Base-by-base conservation (phyloP, 2,888 invertebrate genomes). In the Stegophylla sp. region DNA sequence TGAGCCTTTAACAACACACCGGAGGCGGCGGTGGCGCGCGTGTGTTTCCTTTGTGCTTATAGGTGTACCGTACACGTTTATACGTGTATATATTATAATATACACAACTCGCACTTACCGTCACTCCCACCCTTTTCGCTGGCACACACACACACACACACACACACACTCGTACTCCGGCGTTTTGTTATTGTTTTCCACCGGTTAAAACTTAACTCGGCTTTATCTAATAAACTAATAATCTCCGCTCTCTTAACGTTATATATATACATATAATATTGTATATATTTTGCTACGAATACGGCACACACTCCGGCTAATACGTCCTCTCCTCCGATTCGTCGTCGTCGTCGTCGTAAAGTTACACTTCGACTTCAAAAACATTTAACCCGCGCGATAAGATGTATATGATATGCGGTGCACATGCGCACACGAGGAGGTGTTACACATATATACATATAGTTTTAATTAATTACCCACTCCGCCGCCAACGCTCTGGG, bases 391-490 rank as follows among this genome's bases (percentile, higher is more conserved):
- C 23, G n/a, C n/a, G n/a, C n/a, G 10, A 10, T 10, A 9, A 20
- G 53, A 17, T 15, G 20, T n/a, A 3, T 13, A 53, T 64, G 23
- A n/a, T 23, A 26, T 26, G 13, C 26, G 48, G 28, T n/a, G 1
- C 9, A 45, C n/a, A 48, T n/a, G n/a, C 13, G 17, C 13, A 34
- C 34, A 48, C n/a, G 26, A n/a, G n/a, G n/a, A n/a, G n/a, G 7
- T 48, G 17, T 74, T 26, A 63, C n/a, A n/a, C n/a, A n/a, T n/a
- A n/a, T n/a, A n/a, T n/a, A n/a, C n/a, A n/a, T 69, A 34, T 61
- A 67, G 51, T 79, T 79, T 79, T 79, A 79, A 79, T 79, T 71
- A 79, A 79, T 79, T 56, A 66, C 7, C 53, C 20, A n/a, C n/a
- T 53, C 9, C 53, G 1, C 17, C 7, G 3, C 17, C 0, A n/a